Evolutionary conservation across 2,797 vertebrate genomes (phyloP), one percentile per base, ranked within the genome.

Genomic region (Sparus aurata): DNA sequence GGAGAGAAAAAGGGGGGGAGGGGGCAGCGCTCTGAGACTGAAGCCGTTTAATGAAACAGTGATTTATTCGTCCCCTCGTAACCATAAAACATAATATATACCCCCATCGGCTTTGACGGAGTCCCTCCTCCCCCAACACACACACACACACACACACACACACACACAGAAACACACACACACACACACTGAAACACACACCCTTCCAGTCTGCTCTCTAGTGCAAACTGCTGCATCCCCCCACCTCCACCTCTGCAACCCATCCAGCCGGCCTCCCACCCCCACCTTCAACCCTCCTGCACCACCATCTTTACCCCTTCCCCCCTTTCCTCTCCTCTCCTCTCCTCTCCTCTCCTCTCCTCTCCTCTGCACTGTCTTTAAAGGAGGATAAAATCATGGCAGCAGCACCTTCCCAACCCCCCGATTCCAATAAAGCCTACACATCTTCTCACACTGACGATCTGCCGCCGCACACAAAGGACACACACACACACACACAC

Each of bases 51-150:
- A 94, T 94, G 91, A 94, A 94, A 91, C 82, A 25, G 87, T 93
- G 94, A 95, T 95, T 94, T 94, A 95, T 93, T 87, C 88, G 53
- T 88, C 89, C 84, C 90, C 86, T 74, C 69, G 72, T 84, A 89
- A 89, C 89, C 92, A 93, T 94, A 94, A 95, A 94, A 92, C 78
- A 91, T 92, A 91, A 93, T 88, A 89, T 91, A 93, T 79, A 79
- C 88, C 85, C 88, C 88, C 87, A 83, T 75, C 63, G 73, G 82
- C 87, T 80, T 47, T 73, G 73, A 77, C 80, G 70, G 53, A 30
- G 65, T 4, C 66, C 75, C 80, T 63, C 88, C 87, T 79, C 90
- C 86, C 75, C 80, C 81, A 69, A 64, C 86, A 75, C 75, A 70
- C 79, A 62, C 79, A 61, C 79, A 73, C 74, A 80, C 25, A 53